Conservation (phyloP, 2,888 invertebrate genomes). For the Eupelmus urozonus region DNA sequence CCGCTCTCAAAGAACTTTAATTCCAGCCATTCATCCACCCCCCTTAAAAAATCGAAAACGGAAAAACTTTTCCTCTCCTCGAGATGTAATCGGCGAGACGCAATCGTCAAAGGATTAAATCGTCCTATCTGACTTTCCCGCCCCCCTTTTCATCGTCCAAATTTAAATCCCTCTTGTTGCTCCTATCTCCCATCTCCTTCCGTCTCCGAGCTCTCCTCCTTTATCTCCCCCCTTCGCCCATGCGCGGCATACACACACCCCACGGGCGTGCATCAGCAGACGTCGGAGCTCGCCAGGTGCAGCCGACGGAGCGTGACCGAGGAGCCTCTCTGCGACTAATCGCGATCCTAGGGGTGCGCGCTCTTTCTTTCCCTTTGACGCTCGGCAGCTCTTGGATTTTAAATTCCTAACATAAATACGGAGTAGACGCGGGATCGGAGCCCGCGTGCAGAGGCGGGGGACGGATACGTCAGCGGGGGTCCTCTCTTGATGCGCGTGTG, state of each 20-base stretch:
- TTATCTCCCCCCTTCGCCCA: constrained; percentile 22
- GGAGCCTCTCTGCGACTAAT: constrained; percentile 67
- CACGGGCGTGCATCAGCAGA: neutral
- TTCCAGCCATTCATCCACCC: no score
- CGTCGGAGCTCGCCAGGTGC: constrained; percentile 67
- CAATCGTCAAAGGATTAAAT: constrained; percentile 15
- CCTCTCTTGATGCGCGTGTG: constrained; percentile 10
- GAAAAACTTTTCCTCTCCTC: no score
- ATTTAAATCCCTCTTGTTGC: constrained; percentile 47
- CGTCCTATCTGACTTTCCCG: constrained; percentile 21
- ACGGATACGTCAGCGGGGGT: constrained; percentile 8
- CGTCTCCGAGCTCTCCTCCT: constrained; percentile 4
- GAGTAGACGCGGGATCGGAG: no score
- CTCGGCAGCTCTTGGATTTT: constrained; percentile 20
- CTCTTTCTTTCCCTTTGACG: neutral
- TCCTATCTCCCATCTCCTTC: constrained; percentile 32
- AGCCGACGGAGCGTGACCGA: constrained; percentile 65
- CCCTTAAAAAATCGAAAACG: no score
- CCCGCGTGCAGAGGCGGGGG: neutral
- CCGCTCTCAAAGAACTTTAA: no score
- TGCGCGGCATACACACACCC: neutral
- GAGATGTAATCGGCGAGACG: no score
- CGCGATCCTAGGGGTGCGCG: constrained; percentile 61
- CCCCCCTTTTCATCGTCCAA: constrained; percentile 22
- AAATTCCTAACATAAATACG: constrained; percentile 30